Base-by-base conservation (phyloP, 1,140 invertebrate species). In the Oscheius sp. region DNA sequence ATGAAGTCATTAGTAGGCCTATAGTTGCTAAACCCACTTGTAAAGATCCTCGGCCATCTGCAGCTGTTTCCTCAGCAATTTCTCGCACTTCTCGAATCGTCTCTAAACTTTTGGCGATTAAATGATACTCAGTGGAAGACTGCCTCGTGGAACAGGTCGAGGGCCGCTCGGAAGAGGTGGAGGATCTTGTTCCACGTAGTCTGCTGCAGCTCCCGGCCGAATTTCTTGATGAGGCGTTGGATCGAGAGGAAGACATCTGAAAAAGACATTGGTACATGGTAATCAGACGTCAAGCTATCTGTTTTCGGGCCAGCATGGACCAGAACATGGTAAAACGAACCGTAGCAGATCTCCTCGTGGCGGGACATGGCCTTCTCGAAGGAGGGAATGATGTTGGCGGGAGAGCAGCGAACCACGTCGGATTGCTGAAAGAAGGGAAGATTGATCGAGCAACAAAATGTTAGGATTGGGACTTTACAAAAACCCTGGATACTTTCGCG, bases 351-450 rank as follows among this genome's bases (percentile, higher is more conserved):
- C 10, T 34, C 32, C 10, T 13, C 15, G 26, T n/a, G 15, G 18
- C n/a, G 18, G 13, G 18, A 34, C 28, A 63, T 42, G 26, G 29
- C 61, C 23, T 32, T 63, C 15, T 13, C 18, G 18, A 63, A 36
- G 61, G 32, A 38, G 61, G 61, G 61, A 34, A 63, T 35, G 61
- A 63, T 32, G 18, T 36, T 34, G 32, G 61, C 61, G 10, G 61
- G 61, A 32, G 61, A 36, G 20, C 32, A 34, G 32, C 61, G 13
- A 13, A 63, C 29, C 10, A 18, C 35, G 15, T 63, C 61, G 18
- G 35, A 32, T 34, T 63, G 15, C 61, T 63, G 23, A 23, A 59
- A 59, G 13, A 13, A 59, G 13, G 15, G 13, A 15, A 15, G 20
- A 59, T 15, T 59, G 13, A 23, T 31, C 13, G 55, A 59, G 20